Conservation (phyloP, 2,888 invertebrate species). For the Nasonovia ribisnigri region DNA sequence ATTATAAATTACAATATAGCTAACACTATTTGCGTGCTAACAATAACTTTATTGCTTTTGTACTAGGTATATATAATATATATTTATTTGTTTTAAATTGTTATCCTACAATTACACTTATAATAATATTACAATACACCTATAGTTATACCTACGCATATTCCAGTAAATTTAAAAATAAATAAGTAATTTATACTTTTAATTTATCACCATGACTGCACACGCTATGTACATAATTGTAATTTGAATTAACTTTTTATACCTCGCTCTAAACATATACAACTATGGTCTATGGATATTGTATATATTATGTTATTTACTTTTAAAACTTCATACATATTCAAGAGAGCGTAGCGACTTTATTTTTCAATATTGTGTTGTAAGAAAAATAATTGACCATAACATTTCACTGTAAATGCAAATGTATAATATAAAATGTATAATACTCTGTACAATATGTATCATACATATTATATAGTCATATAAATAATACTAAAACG, state of each 20-base stretch:
- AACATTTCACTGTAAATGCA: background rate
- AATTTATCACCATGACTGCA: background rate
- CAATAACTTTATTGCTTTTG: background rate
- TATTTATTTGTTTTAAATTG: background rate
- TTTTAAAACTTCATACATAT: slow-evolving; percentile 1
- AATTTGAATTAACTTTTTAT: background rate
- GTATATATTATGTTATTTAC: slow-evolving; percentile 10
- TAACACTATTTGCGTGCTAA: background rate
- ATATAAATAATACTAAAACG: background rate
- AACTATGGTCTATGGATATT: background rate
- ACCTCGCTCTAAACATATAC: background rate
- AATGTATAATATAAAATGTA: background rate
- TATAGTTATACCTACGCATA: background rate
- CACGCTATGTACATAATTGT: background rate
- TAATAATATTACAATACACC: background rate
- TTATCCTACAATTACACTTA: background rate
- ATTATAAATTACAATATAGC: background rate
- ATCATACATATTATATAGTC: too few relatives aligned
- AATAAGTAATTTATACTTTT: background rate
- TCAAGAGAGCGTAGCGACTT: slow-evolving; percentile 23
- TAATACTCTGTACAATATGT: background rate
- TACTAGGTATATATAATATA: background rate
- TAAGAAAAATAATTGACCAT: slow-evolving; percentile 30
- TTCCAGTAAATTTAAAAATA: background rate
- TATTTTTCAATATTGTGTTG: background rate